Percentiles rank a stretch among this genome's conserved stretches.
phyloP scores from a whole-genome alignment of 1,140 invertebrate genomes.

The Mamestra configurata region DNA sequence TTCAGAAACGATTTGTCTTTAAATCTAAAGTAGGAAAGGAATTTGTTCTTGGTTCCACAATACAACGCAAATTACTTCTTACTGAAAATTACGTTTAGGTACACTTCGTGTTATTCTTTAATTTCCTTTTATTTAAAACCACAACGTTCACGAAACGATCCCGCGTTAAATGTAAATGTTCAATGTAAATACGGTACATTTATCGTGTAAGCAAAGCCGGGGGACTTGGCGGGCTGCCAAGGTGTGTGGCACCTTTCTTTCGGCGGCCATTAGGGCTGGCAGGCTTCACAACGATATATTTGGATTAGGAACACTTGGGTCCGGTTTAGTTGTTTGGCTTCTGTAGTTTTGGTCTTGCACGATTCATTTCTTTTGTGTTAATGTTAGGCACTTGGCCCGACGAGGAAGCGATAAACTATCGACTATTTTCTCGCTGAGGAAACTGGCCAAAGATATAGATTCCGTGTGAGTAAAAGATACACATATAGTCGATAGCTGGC shows the following conservation, averaged over 20 bases:
- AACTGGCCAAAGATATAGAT: no score
- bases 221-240: constrained; percentile 32
- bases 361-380: no score
- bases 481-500: no score
- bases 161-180: constrained; percentile 33
- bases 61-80: background rate
- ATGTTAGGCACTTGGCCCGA: no score
- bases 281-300: background rate
- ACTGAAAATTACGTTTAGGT: background rate
- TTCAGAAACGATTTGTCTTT: background rate
- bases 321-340: background rate
- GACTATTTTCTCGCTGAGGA: no score
- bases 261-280: background rate
- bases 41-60: background rate
- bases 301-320: background rate
- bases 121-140: constrained; percentile 10
- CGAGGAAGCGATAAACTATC: no score
- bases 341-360: background rate
- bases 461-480: no score
- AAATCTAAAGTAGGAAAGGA: background rate
- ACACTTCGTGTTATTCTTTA: background rate
- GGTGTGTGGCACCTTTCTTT: constrained; percentile 17
- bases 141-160: constrained; percentile 38
- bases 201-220: constrained; percentile 41
- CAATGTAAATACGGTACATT: constrained; percentile 4